Percentiles rank a stretch among this genome's conserved stretches.
These are phyloP conservation scores for Temnothorax curvispinosus DNA, from an alignment of 1,140 invertebrate species.

Conservation along the genomic window DNA sequence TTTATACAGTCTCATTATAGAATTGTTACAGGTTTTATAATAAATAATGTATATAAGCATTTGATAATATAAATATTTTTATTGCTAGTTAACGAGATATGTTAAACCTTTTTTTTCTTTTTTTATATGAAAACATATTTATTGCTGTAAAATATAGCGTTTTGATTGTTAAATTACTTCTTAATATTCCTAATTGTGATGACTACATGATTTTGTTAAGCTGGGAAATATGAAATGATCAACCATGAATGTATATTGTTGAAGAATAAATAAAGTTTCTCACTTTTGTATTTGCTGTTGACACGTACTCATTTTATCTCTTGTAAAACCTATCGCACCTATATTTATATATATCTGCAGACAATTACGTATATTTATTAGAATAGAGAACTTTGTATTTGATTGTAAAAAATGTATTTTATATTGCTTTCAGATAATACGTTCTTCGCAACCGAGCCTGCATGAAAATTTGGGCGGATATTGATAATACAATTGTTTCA, in stretches of 20 bases:
- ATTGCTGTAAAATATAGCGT: slow-evolving; percentile 14
- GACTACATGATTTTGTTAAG: slow-evolving; percentile 41
- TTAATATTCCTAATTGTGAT: slow-evolving; percentile 54
- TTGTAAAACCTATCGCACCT: slow-evolving; percentile 37
- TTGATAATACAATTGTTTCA: slow-evolving; percentile 49
- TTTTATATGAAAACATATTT: slow-evolving; percentile 31
- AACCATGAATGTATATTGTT: slow-evolving; percentile 64
- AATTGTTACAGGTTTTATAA: slow-evolving; percentile 50
- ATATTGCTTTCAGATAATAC: slow-evolving; percentile 72
- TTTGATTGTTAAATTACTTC: slow-evolving; percentile 41
- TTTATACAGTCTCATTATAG: slow-evolving; percentile 1
- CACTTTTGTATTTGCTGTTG: slow-evolving; percentile 63
- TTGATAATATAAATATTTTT: slow-evolving; percentile 43
- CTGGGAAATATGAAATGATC: slow-evolving; percentile 8
- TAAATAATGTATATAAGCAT: slow-evolving; percentile 45
- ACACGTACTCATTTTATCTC: slow-evolving; percentile 14
- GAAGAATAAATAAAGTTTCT: slow-evolving; percentile 72
- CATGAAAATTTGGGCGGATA: slow-evolving; percentile 51
- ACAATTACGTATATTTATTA: not conserved
- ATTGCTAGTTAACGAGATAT: slow-evolving; percentile 46
- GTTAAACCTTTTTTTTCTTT: slow-evolving; percentile 9
- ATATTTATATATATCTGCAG: not conserved
- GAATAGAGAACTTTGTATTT: not conserved
- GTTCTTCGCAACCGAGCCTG: slow-evolving; percentile 50
- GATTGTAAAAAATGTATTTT: slow-evolving; percentile 55